Evolutionary conservation across 2,113 vertebrate species (phyloP), one percentile per base, ranked within the genome.

Genomic region (Bolborhynchus lineola): DNA sequence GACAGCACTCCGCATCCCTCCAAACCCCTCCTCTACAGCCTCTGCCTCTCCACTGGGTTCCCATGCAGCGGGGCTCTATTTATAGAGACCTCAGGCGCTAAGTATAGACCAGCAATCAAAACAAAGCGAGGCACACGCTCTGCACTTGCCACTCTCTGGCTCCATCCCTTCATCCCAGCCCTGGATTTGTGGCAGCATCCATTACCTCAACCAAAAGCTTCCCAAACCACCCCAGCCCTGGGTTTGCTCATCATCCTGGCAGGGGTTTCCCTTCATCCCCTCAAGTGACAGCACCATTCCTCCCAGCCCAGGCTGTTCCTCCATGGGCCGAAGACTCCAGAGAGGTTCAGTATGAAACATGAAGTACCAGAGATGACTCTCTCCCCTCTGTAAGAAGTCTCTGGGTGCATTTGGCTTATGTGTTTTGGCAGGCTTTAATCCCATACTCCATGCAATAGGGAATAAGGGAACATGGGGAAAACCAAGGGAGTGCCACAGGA

Each of bases 21-120:
- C 64, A 52, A 75, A 3, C 41, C 76, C 78, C 57, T 76, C 72
- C 72, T 60, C 77, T 13, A 1, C 55, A 69, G 37, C 59, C 60
- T 49, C 57, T 23, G 74, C 86, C 87, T 57, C 47, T 65, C 90
- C 53, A 26, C 42, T 52, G 13, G 7, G 3, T 96, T 97, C 96
- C 96, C 96, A 96, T 63, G 23, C 95, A 94, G 80, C 79, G 35
- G 4, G 81, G 52, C 76, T 79, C 95, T 96, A 96, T 96, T 95
- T 93, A 97, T 92, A 96, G 95, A 76, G 75, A 67, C n/a, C 80
- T 81, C 5, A 0, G 84, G 50, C 24, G 3, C 96, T 96, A 97
- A 96, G 96, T 95, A 96, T 96, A 97, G 95, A 91, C 37, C 86
- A 52, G 91, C 69, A 69, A 95, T 59, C 80, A 71, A 88, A 96